Conservation (phyloP, 2,888 invertebrate genomes). For the Sminthurides aquaticus region DNA sequence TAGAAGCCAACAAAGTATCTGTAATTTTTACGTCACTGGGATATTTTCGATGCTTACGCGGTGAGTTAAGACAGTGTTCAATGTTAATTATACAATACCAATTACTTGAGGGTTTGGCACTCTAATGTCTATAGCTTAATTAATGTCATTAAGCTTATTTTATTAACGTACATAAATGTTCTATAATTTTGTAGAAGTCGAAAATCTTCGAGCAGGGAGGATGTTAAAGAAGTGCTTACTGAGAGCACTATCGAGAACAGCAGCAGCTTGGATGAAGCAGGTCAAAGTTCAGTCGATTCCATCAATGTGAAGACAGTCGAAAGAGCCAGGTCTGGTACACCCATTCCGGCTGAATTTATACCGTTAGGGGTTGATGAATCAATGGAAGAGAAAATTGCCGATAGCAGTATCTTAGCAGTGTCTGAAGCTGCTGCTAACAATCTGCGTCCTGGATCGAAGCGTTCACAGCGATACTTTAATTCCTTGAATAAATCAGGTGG, state of each 20-base stretch:
- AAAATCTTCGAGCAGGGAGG: background rate
- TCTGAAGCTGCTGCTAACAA: background rate
- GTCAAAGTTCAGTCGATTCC: background rate
- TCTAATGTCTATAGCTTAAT: too few species aligned
- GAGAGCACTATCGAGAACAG: background rate
- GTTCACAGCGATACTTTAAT: background rate
- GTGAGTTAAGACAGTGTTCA: too few species aligned
- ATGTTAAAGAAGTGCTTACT: too few species aligned
- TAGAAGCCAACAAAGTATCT: too few species aligned
- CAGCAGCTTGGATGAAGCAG: background rate
- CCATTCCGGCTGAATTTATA: constrained; percentile 8
- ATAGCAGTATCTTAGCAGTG: background rate
- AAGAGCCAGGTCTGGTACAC: background rate
- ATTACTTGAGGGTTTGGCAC: too few species aligned
- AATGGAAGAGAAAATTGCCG: background rate
- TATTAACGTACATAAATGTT: background rate
- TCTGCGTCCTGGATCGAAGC: background rate
- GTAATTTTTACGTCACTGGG: too few species aligned
- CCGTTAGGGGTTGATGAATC: constrained; percentile 7
- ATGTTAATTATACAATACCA: too few species aligned
- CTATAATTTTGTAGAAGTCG: background rate
- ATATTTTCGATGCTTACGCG: too few species aligned
- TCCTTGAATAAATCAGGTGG: too few species aligned
- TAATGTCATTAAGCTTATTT: too few species aligned
- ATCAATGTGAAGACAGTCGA: background rate